phyloP scores from a whole-genome alignment of 2,113 vertebrate species.

The Oxyruncus cristatus region DNA sequence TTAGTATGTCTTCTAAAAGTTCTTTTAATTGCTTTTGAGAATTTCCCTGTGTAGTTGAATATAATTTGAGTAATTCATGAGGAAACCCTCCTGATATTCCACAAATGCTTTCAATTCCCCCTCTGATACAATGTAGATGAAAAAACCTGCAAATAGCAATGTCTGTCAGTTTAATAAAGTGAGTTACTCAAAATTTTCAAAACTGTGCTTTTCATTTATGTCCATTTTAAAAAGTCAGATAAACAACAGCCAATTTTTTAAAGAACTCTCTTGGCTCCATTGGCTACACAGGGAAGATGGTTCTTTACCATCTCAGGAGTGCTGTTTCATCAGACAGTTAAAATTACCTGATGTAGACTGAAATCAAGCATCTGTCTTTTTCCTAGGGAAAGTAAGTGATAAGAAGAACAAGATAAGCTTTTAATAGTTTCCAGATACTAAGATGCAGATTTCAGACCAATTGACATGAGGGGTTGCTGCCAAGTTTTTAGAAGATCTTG shows the following conservation, averaged over 20 bases:
- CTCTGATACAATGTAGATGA: background rate
- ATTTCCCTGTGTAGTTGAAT: background rate
- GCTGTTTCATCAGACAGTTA: background rate
- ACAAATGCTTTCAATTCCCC: background rate
- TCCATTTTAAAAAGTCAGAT: background rate
- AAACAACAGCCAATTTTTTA: background rate
- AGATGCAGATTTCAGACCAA: background rate
- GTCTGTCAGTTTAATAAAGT: background rate
- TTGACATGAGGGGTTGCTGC: background rate
- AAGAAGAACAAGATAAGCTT: background rate
- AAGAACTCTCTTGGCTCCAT: background rate
- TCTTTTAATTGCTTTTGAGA: background rate
- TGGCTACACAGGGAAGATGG: background rate
- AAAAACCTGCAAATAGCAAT: background rate
- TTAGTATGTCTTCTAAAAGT: background rate
- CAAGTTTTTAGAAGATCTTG: background rate
- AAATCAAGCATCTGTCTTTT: background rate
- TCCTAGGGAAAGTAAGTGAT: background rate
- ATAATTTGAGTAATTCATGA: background rate
- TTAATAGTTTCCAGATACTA: background rate
- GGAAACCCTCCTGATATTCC: background rate
- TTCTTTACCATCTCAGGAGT: background rate
- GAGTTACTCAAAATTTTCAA: background rate
- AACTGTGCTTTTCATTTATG: background rate
- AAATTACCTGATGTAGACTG: background rate